Base-by-base conservation (phyloP, 2,113 vertebrate genomes). In the Nycticebus coucang region DNA sequence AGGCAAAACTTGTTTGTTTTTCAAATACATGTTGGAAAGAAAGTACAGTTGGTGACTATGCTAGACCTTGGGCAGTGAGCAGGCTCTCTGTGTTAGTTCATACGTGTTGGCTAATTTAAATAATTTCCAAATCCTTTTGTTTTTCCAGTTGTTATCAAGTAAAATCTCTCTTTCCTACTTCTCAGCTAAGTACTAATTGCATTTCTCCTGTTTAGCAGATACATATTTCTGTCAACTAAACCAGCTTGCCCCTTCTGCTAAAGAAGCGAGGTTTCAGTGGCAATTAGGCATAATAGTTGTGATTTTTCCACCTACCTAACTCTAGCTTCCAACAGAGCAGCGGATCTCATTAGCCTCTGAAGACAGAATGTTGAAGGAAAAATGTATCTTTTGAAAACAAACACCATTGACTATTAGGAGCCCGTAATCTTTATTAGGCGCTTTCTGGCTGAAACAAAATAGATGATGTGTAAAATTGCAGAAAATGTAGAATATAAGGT, bases 261-360 rank as follows among this genome's bases (percentile, higher is more conserved):
- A 89, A 87, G 33, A 93, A 96, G 53, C 0, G 33, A 96, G 91
- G 78, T 97, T 97, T 89, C 28, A 66, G 4, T 66, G 80, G 57
- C 91, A 97, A 98, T 98, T 98, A 97, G 68, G 80, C 74, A 78
- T 21, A 97, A 97, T 64, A 96, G 92, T 94, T 98, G 96, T 97
- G 91, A 97, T 94, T 92, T 89, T 9, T 94, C 91, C 66, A 75
- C 74, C 92, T 84, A 59, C 26, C n/a, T 97, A 97, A 79, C 77
- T 84, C 53, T 91, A 77, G 8, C 72, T 97, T 95, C 80, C 91
- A 97, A 85, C 66, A 96, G 96, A 96, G 50, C 88, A 97, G 57
- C 74, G 0, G 1, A 60, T 93, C 84, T 1, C 95, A 81, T 97
- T 98, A 97, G 90, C 35, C 1, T 96, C 64, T 84, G 94, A 80